Evolutionary conservation across 2,113 vertebrate genomes (phyloP).

Genomic region (Isichthys henryi): DNA sequence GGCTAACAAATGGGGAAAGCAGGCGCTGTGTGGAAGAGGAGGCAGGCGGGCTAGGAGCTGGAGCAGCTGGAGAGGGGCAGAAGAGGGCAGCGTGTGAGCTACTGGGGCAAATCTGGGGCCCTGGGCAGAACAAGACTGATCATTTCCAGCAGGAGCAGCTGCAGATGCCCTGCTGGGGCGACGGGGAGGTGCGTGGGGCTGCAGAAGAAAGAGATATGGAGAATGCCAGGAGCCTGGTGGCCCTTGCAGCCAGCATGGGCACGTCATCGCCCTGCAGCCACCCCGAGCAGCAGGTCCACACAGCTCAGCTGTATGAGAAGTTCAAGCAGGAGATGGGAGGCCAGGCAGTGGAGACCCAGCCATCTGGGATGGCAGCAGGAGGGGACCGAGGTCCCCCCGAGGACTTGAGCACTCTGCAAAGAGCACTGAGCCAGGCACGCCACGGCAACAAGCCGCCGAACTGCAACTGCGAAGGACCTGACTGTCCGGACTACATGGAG

Average conservation of each 20-base stretch:
- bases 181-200: slow-evolving; percentile 31
- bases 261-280: slow-evolving; percentile 69
- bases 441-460: slow-evolving; percentile 89
- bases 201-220: slow-evolving; percentile 67
- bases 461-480: slow-evolving; percentile 90
- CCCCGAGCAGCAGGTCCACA: slow-evolving; percentile 45
- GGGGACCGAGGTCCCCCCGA: slow-evolving; percentile 53
- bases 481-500: slow-evolving; percentile 95
- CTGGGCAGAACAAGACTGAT: slow-evolving; percentile 55
- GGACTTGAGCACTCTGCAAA: slow-evolving; percentile 78
- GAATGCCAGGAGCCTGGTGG: slow-evolving; percentile 84
- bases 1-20: slow-evolving; percentile 77
- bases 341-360: slow-evolving; percentile 40
- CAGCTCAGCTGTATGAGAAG: slow-evolving; percentile 75
- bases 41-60: slow-evolving; percentile 32
- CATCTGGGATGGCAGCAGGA: slow-evolving; percentile 43
- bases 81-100: slow-evolving; percentile 49
- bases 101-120: slow-evolving; percentile 42
- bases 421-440: slow-evolving; percentile 78
- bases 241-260: slow-evolving; percentile 80
- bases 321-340: slow-evolving; percentile 80
- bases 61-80: slow-evolving; percentile 44
- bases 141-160: slow-evolving; percentile 39
- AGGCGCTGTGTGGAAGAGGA: slow-evolving; percentile 53
- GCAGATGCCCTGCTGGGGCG: slow-evolving; percentile 45